Percentiles rank a stretch among this genome's conserved stretches.
These are phyloP conservation scores for Leistus spinibarbis DNA, from an alignment of 2,888 invertebrate species.

Conservation along the genomic window DNA sequence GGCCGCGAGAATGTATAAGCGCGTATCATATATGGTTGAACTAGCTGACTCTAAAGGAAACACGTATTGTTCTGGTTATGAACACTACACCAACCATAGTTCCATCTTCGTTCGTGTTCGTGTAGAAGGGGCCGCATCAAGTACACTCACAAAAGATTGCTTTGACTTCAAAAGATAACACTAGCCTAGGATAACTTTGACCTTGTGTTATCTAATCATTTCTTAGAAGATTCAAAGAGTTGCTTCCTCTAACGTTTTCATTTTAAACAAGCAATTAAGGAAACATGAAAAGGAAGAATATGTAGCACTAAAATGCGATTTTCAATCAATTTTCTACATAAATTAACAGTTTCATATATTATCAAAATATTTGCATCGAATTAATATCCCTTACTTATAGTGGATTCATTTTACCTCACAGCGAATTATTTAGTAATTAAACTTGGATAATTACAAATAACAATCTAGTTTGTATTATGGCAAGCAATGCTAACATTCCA, in stretches of 20 bases:
- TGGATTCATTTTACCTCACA: too few relatives aligned
- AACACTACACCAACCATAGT: neutral
- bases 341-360: too few relatives aligned
- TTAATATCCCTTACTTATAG: too few relatives aligned
- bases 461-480: too few relatives aligned
- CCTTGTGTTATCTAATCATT: neutral
- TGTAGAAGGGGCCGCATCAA: neutral
- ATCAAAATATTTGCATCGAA: too few relatives aligned
- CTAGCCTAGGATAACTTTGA: neutral
- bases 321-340: too few relatives aligned
- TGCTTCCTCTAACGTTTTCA: neutral
- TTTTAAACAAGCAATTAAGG: too few relatives aligned
- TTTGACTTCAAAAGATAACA: neutral
- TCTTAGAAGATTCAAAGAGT: neutral
- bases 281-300: too few relatives aligned
- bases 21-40: neutral
- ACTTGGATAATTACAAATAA: too few relatives aligned
- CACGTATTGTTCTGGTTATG: neutral
- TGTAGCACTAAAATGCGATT: too few relatives aligned
- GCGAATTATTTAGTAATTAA: too few relatives aligned
- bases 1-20: neutral
- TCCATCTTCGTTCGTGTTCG: neutral
- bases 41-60: neutral
- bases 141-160: neutral
- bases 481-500: too few relatives aligned